These are phyloP conservation scores for Cyprinus carpio DNA, from an alignment of 2,113 vertebrate species.

Conservation along the genomic window DNA sequence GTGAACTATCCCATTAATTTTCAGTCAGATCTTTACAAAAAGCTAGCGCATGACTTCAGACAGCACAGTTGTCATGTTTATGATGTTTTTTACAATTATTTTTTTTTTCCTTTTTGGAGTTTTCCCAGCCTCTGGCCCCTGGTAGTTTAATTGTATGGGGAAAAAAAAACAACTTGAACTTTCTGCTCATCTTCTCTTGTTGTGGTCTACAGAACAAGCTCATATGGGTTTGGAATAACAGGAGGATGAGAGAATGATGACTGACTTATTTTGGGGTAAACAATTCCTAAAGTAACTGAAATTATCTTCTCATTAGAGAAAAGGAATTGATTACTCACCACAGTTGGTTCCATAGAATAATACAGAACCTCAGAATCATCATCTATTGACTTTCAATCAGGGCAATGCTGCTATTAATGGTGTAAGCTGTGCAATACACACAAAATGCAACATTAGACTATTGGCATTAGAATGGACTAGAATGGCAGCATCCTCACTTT, in stretches of 20 bases:
- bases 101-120: background rate
- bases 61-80: background rate
- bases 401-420: slow-evolving; percentile 69
- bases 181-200: background rate
- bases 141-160: background rate
- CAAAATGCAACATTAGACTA: slow-evolving; percentile 4
- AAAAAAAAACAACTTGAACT: background rate
- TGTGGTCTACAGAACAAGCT: background rate
- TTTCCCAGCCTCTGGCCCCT: background rate
- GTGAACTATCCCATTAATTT: background rate
- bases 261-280: background rate
- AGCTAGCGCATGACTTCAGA: background rate
- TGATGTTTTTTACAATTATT: background rate
- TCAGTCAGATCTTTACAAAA: background rate
- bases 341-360: slow-evolving; percentile 70
- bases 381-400: slow-evolving; percentile 72
- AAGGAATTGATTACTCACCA: slow-evolving; percentile 59
- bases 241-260: background rate
- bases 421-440: slow-evolving; percentile 64
- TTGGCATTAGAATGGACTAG: background rate
- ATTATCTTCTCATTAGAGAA: background rate
- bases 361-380: slow-evolving; percentile 71
- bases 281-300: background rate
- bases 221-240: background rate
- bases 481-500: background rate